A percentile compares a stretch with the other conserved stretches of the same genome.
phyloP scores from a whole-genome alignment of 1,140 invertebrate species.

The Mercenaria mercenaria region DNA sequence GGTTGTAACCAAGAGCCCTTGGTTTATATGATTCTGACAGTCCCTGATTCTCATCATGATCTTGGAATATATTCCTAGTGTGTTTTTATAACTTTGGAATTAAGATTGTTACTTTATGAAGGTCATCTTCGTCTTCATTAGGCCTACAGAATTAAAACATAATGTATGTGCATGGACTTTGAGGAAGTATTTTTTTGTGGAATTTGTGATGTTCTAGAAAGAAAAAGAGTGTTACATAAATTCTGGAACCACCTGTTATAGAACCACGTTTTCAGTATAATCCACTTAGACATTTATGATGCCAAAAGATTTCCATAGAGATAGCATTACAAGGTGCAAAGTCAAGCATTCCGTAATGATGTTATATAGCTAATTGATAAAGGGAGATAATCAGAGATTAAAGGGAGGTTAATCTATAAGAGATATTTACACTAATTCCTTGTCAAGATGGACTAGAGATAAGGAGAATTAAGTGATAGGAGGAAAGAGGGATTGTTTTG shows the following conservation, averaged over 20 bases:
- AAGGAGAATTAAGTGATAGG: neutral
- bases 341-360: neutral
- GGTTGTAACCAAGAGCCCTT: too few relatives aligned
- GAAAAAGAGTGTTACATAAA: too few relatives aligned
- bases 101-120: too few relatives aligned
- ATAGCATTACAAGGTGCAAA: slow-evolving; percentile 4
- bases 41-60: too few relatives aligned
- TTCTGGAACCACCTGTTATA: neutral
- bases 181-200: too few relatives aligned
- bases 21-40: too few relatives aligned
- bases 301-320: neutral
- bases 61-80: too few relatives aligned
- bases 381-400: slow-evolving; percentile 21
- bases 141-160: too few relatives aligned
- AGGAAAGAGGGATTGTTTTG: neutral
- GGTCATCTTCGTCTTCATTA: too few relatives aligned
- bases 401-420: slow-evolving; percentile 20
- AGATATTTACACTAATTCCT: slow-evolving; percentile 14
- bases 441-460: slow-evolving; percentile 23
- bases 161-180: too few relatives aligned
- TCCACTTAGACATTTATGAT: neutral
- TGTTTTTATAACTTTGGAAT: too few relatives aligned
- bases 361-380: neutral
- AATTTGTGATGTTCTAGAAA: too few relatives aligned
- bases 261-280: neutral